phyloP scores from a whole-genome alignment of 2,113 vertebrate species.

The Pterocles burchelli region DNA sequence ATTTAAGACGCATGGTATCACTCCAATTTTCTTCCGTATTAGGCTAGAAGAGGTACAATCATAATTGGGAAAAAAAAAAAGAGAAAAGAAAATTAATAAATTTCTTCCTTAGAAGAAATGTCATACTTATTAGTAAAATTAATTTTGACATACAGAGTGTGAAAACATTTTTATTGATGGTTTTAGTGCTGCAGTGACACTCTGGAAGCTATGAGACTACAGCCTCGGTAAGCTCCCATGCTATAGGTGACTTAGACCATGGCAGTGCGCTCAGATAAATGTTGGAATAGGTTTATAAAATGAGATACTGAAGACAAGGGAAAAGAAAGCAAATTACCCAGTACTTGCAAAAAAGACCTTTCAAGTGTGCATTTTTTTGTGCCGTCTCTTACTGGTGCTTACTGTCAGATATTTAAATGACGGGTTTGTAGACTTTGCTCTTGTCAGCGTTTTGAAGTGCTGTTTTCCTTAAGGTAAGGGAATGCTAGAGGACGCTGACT shows the following conservation, averaged over 20 bases:
- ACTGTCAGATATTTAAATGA: conserved; percentile 12
- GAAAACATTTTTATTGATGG: background rate
- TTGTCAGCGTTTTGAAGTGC: conserved; percentile 16
- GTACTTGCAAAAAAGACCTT: background rate
- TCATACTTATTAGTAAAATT: background rate
- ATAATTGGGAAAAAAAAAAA: background rate
- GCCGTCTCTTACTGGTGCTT: background rate
- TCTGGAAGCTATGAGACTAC: background rate
- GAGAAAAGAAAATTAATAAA: background rate
- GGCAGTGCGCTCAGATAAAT: background rate
- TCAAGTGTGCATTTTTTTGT: background rate
- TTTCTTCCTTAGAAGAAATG: background rate
- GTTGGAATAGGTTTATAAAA: background rate
- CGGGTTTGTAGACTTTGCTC: background rate
- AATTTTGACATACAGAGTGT: background rate
- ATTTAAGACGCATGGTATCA: conserved; percentile 12
- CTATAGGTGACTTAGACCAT: background rate
- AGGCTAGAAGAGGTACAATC: background rate
- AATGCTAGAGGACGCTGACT: background rate
- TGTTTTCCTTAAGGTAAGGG: background rate
- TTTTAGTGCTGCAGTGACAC: background rate
- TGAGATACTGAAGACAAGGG: conserved; percentile 1
- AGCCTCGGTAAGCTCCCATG: accelerated
- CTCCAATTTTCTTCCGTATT: conserved; percentile 10
- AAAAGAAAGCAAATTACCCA: background rate